Percentiles rank a stretch among this genome's conserved stretches.
phyloP scores from a whole-genome alignment of 2,888 invertebrate genomes.

The Amphipoea lucens region DNA sequence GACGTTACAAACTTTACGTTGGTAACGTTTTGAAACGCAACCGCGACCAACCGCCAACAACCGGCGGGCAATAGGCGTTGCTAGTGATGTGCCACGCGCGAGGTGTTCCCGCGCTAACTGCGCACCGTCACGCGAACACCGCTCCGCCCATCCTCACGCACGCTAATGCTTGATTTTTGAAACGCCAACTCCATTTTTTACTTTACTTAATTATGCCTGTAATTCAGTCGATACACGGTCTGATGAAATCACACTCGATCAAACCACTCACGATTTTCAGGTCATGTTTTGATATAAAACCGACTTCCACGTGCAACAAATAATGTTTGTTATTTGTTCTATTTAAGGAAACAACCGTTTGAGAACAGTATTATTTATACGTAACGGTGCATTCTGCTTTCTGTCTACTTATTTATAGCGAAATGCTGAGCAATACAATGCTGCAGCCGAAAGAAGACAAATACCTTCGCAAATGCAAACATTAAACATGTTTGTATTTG shows the following conservation, averaged over 20 bases:
- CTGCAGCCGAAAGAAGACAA: constrained; percentile 42
- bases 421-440: constrained; percentile 48
- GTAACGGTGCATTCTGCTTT: constrained; percentile 65
- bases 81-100: constrained; percentile 86
- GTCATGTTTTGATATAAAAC: constrained; percentile 61
- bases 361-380: constrained; percentile 64
- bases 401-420: constrained; percentile 64
- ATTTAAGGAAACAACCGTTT: constrained; percentile 62
- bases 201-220: constrained; percentile 58
- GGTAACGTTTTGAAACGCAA: constrained; percentile 68
- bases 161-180: constrained; percentile 68
- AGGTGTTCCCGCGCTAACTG: constrained; percentile 88
- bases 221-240: constrained; percentile 44
- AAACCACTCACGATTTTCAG: constrained; percentile 49
- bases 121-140: constrained; percentile 83
- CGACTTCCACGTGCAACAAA: constrained; percentile 58
- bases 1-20: constrained; percentile 63
- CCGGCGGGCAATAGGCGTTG: constrained; percentile 84
- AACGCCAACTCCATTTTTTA: constrained; percentile 62
- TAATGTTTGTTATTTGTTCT: constrained; percentile 65
- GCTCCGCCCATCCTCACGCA: constrained; percentile 89
- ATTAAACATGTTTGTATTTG: constrained; percentile 3
- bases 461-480: constrained; percentile 33
- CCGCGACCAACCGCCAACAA: constrained; percentile 74
- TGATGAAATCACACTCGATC: constrained; percentile 46